Base-by-base conservation (phyloP, 1,140 invertebrate genomes). In the Marisa cornuarietis region DNA sequence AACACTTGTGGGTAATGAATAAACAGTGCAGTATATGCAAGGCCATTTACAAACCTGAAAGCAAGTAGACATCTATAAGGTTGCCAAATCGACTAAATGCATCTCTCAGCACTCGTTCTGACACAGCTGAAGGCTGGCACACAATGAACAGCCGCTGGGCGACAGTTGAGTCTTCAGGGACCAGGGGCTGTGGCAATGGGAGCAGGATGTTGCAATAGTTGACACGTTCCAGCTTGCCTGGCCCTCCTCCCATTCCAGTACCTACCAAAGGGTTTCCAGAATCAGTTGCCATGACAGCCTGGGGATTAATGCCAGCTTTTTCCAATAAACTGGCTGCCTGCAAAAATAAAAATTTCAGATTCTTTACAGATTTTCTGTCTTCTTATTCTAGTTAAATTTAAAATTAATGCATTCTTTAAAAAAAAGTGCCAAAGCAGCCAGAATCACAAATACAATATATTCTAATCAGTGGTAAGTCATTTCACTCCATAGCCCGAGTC, bases 61-160 rank as follows among this genome's bases (percentile, higher is more conserved):
- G 91, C 89, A 97, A 94, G 86, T 96, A 97, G 8, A 97, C 95
- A 90, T 97, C 96, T 83, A 98, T 97, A 3, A 98, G 92, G 88
- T 96, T 94, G n/a, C 96, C 96, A 93, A 98, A 98, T 85, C 96
- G 93, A 85, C 95, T 95, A 89, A 98, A 98, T 4, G 95, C 94
- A 91, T 98, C 96, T 86, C 94, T 94, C 88, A 98, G 92, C n/a
- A 95, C 94, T 82, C 94, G 93, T 71, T 94, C 93, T 2, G 95
- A 94, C 24, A 96, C 95, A 74, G 96, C 94, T 81, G 94, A 93
- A 22, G 95, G 96, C 73, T 95, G 94, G 79, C 86, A 88, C 0
- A 91, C 88, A 52, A 90, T 87, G 71, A 90, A 91, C 58, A 90
- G 92, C 90, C 94, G 92, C 87, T 95, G 94, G 18, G 92, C 93